These are phyloP conservation scores for Cryptocheilus praepositus DNA, from an alignment of 2,888 invertebrate species.

Conservation along the genomic window DNA sequence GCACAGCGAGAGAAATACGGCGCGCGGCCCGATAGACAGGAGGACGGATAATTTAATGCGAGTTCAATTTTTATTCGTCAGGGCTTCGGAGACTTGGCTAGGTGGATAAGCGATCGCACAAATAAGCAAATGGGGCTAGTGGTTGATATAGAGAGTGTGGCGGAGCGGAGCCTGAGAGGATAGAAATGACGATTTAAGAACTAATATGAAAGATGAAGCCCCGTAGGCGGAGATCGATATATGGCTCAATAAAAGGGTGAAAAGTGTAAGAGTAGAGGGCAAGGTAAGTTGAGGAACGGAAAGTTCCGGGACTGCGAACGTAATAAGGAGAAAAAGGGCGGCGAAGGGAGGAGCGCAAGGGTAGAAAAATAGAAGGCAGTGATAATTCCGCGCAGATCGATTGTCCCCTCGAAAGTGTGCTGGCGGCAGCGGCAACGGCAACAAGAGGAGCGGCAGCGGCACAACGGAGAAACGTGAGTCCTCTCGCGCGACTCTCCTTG, in stretches of 20 bases:
- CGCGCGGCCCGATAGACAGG: neutral
- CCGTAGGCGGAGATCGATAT: too few relatives aligned
- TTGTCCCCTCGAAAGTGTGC: constrained; percentile 25
- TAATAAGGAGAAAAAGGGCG: constrained; percentile 25
- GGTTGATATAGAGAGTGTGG: constrained; percentile 11
- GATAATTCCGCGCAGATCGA: constrained; percentile 48
- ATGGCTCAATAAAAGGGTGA: too few relatives aligned
- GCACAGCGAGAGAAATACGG: constrained; percentile 16
- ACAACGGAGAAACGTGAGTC: too few relatives aligned
- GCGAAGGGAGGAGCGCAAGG: constrained; percentile 14
- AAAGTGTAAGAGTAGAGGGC: constrained; percentile 10
- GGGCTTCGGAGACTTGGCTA: neutral
- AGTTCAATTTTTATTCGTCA: neutral
- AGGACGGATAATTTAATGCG: constrained; percentile 15
- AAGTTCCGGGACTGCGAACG: too few relatives aligned
- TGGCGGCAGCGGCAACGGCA: neutral
- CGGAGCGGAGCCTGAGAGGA: too few relatives aligned
- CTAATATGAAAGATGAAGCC: too few relatives aligned
- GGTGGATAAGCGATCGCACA: constrained; percentile 14
- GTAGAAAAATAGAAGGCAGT: neutral
- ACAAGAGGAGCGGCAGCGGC: neutral
- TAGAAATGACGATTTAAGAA: too few relatives aligned
- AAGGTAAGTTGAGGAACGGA: constrained; percentile 22
- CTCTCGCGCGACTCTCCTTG: constrained; percentile 7
- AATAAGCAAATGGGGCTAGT: constrained; percentile 26